Evolutionary conservation across 1,140 invertebrate genomes (phyloP).

Genomic region (Lysiphlebus fabarum): DNA sequence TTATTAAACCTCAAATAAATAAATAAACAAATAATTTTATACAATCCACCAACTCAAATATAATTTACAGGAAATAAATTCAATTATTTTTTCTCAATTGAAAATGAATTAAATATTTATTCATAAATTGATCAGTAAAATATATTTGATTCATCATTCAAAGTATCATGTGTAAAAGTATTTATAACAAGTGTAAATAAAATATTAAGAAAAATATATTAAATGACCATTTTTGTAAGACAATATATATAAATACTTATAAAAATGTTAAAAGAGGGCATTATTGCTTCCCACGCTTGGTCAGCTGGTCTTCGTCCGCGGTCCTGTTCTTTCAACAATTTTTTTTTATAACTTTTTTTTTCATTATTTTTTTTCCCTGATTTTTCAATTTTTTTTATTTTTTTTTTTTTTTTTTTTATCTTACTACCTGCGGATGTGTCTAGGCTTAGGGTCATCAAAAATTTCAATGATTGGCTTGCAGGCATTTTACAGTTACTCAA

Average conservation of each 20-base stretch:
- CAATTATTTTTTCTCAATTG: too few species aligned
- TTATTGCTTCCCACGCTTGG: conserved; percentile 52
- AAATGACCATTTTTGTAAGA: too few species aligned
- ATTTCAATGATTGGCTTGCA: too few species aligned
- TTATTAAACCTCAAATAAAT: too few species aligned
- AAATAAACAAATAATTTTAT: background rate
- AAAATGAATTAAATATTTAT: too few species aligned
- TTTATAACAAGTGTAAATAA: too few species aligned
- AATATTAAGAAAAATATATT: too few species aligned
- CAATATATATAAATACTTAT: background rate
- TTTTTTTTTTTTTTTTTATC: conserved; percentile 16
- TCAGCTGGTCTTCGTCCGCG: conserved; percentile 51
- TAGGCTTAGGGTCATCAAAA: background rate
- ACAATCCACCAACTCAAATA: background rate
- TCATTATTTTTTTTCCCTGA: background rate
- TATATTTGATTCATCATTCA: too few species aligned
- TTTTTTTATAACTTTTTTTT: too few species aligned
- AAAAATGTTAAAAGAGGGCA: conserved; percentile 15
- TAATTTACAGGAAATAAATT: background rate
- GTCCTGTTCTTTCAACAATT: background rate
- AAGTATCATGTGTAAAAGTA: too few species aligned
- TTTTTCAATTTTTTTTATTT: conserved; percentile 9
- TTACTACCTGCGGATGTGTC: conserved; percentile 4
- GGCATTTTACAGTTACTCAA: too few species aligned
- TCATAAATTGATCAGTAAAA: too few species aligned